A percentile compares a stretch with the other conserved stretches of the same genome.
phyloP scores from a whole-genome alignment of 2,888 invertebrate genomes.

The Coelogynopora nodosa region DNA sequence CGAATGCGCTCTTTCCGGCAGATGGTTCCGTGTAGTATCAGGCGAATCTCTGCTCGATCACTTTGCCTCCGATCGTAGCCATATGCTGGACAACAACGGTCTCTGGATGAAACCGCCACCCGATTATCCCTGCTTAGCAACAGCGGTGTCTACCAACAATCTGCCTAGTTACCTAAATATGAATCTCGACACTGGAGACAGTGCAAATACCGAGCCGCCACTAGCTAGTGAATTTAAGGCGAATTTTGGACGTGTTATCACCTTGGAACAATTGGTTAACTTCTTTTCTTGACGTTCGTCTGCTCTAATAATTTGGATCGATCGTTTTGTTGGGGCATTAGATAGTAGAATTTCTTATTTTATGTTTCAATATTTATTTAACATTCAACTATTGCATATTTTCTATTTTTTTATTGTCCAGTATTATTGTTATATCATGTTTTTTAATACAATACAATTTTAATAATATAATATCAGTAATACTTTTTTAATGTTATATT shows the following conservation, averaged over 20 bases:
- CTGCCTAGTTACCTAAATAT: conserved; percentile 25
- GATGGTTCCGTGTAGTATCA: neutral
- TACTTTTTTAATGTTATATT: too few relatives aligned
- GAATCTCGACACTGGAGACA: neutral
- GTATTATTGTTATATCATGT: too few relatives aligned
- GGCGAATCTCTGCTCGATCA: neutral
- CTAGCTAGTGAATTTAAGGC: neutral
- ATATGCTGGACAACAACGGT: neutral
- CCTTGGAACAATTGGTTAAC: neutral
- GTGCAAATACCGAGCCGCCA: neutral
- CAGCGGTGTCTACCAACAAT: neutral
- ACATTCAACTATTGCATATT: too few relatives aligned
- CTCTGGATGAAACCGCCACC: neutral
- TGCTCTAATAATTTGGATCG: too few relatives aligned
- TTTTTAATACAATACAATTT: too few relatives aligned
- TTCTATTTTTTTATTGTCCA: too few relatives aligned
- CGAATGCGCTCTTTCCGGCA: neutral
- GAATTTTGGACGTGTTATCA: neutral
- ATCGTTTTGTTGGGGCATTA: too few relatives aligned
- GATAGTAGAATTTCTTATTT: too few relatives aligned
- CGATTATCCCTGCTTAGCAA: conserved; percentile 1
- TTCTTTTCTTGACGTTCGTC: too few relatives aligned
- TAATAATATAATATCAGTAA: too few relatives aligned
- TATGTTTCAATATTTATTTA: too few relatives aligned
- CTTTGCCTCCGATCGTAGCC: conserved; percentile 35